Conservation (phyloP, 1,140 invertebrate species). For the Panagrolaimus sp. region DNA sequence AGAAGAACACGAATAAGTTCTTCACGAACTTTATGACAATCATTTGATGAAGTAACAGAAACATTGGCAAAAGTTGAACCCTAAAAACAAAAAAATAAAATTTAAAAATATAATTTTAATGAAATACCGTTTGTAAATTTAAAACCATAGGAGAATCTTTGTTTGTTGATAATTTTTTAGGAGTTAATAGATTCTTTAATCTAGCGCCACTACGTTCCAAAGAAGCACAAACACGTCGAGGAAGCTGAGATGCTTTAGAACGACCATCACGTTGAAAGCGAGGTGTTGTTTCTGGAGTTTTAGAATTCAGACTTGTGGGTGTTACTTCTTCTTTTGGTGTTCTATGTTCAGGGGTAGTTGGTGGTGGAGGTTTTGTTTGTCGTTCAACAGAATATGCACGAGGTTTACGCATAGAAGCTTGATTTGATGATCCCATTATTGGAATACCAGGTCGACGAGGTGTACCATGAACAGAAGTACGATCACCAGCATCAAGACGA, state of each 20-base stretch:
- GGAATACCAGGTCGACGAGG: constrained; percentile 4
- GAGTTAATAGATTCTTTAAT: constrained; percentile 33
- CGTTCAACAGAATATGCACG: constrained; percentile 4
- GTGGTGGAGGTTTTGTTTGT: neutral
- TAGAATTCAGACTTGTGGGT: neutral
- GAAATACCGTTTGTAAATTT: constrained; percentile 23
- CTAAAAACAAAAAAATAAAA: constrained; percentile 17
- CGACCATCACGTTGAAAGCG: constrained; percentile 20
- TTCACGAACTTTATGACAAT: constrained; percentile 34
- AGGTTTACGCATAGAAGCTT: neutral
- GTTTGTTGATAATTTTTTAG: constrained; percentile 20
- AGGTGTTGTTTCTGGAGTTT: neutral
- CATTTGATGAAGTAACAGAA: constrained; percentile 42
- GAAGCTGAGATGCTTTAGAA: constrained; percentile 28
- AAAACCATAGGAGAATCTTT: constrained; percentile 26
- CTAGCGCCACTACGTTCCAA: constrained; percentile 38
- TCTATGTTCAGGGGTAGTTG: neutral
- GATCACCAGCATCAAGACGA: neutral
- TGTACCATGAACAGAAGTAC: neutral
- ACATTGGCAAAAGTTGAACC: constrained; percentile 35
- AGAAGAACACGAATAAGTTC: constrained; percentile 36
- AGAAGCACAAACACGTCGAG: constrained; percentile 38
- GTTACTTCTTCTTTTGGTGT: neutral
- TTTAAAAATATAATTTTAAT: neutral
- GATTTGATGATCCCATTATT: neutral